Conservation (phyloP, 2,888 invertebrate species). For the Machimus rusticus region DNA sequence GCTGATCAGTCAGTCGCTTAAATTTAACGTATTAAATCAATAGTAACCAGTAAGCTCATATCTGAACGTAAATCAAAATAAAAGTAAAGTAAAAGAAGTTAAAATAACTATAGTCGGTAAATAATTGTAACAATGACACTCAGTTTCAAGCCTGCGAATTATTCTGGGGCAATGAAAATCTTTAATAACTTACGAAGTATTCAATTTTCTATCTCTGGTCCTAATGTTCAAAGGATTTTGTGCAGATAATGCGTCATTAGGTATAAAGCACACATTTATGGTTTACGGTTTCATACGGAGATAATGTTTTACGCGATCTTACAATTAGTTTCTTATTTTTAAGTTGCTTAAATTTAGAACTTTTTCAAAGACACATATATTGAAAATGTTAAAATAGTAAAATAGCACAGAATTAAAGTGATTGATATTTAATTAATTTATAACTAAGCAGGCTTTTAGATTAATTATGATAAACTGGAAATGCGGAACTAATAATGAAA, state of each 20-base stretch:
- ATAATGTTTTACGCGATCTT: not conserved
- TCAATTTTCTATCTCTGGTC: not conserved
- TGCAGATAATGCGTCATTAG: not conserved
- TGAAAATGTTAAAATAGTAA: not conserved
- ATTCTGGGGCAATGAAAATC: not conserved
- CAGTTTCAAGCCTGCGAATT: not conserved
- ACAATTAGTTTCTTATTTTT: not conserved
- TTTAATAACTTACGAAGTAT: not conserved
- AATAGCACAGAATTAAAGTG: not conserved
- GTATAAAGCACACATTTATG: not conserved
- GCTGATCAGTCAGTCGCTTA: no score
- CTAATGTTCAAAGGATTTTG: not conserved
- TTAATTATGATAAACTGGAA: not conserved
- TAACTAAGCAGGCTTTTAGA: not conserved
- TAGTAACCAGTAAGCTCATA: no score
- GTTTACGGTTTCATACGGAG: not conserved
- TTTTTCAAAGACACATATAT: not conserved
- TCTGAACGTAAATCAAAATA: no score
- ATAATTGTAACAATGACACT: not conserved
- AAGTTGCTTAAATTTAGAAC: not conserved
- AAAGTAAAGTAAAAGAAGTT: not conserved
- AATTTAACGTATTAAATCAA: no score
- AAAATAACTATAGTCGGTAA: not conserved
- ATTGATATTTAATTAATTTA: not conserved
- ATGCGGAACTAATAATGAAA: not conserved